phyloP scores from a whole-genome alignment of 1,140 invertebrate genomes.

The Drosophila nasuta region DNA sequence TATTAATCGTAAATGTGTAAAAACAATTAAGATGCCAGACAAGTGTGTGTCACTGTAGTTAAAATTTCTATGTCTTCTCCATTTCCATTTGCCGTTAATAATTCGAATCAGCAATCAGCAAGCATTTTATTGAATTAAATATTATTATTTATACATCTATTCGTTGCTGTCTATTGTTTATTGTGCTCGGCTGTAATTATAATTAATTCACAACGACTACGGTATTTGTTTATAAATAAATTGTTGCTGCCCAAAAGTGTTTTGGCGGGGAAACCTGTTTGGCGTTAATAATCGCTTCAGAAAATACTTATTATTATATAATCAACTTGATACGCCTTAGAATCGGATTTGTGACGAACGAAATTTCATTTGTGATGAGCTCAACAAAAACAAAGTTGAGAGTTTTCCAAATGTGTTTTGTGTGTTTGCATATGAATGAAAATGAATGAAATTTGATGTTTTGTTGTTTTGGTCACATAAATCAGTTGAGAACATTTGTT shows the following conservation, averaged over 20 bases:
- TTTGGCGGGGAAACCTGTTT: conserved; percentile 40
- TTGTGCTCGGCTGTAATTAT: conserved; percentile 5
- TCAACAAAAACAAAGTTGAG: conserved; percentile 59
- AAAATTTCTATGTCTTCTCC: not conserved
- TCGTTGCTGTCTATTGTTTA: not conserved
- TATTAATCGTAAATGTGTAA: not conserved
- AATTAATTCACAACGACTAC: conserved; percentile 4
- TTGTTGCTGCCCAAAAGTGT: conserved; percentile 23
- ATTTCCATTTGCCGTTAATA: conserved; percentile 12
- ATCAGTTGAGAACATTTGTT: conserved; percentile 61
- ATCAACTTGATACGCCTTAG: conserved; percentile 44
- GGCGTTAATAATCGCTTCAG: conserved; percentile 27
- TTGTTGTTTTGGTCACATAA: conserved; percentile 60
- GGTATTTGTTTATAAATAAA: conserved; percentile 38
- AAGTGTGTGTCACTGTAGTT: not conserved
- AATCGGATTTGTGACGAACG: conserved; percentile 29
- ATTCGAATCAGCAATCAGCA: conserved; percentile 10
- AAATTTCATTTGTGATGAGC: conserved; percentile 71
- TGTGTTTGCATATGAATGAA: conserved; percentile 77
- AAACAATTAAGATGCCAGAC: conserved; percentile 1
- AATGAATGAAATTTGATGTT: conserved; percentile 50
- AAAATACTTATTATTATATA: conserved; percentile 44
- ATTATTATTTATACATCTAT: not conserved
- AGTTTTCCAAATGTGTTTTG: conserved; percentile 17
- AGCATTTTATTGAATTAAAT: conserved; percentile 20